Base-by-base conservation (phyloP, 2,113 vertebrate genomes). In the Pelodiscus sinensis region DNA sequence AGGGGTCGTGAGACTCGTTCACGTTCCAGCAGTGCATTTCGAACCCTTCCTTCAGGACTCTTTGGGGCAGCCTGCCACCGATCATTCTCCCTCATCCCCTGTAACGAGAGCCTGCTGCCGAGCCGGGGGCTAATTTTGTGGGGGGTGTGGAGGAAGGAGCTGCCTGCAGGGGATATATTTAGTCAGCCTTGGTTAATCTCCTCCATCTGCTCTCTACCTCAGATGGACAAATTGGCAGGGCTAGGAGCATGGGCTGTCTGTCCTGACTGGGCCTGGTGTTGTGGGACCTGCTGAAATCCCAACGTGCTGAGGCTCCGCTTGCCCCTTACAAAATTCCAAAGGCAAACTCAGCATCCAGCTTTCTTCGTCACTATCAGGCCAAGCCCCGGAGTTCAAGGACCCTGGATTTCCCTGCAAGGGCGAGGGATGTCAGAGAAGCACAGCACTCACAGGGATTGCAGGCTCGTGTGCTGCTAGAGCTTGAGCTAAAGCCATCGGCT, bases 331-430 rank as follows among this genome's bases (percentile, higher is more conserved):
- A 51, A 62, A 73, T 31, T 81, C 18, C 71, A 15, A 11, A 9
- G 0, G 0, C 50, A 81, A 31, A 9, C 15, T 19, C 50, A 8
- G 50, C 25, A 3, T 52, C 15, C 25, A 31, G 9, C 50, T 2
- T 52, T 15, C 15, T 77, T 50, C 19, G 18, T 71, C 31, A 79
- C 71, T 6, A 10, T 21, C 0, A 0, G 7, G 25, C 12, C 21
- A 5, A 4, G 15, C 54, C 56, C 5, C 25, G 14, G n/a, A 0
- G 71, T 68, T 22, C 3, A 1, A 14, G 11, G 5, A 3, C 3
- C 44, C 1, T 2, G 24, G 9, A 13, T 54, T 54, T 54, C 25
- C 38, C 0, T 0, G 2, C 27, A 50, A 62, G 12, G 19, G 25
- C 35, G 19, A 38, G 62, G n/a, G 6, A 1, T 8, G 9, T 50